Percentiles rank a stretch among this genome's conserved stretches.
Conservation (phyloP, 2,888 invertebrate genomes). For the Sphaeridia pumilis region DNA sequence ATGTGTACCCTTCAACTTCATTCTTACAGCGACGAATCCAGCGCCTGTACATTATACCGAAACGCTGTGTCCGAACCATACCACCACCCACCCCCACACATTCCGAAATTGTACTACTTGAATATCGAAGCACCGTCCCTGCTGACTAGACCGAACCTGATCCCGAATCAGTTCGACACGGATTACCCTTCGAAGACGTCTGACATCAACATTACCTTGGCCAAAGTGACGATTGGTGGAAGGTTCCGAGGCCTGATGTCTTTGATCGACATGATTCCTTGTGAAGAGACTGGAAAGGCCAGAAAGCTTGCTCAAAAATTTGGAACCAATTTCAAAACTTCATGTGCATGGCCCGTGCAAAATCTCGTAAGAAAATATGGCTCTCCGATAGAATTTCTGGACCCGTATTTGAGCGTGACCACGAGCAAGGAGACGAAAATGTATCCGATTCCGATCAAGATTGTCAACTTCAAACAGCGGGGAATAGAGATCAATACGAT, state of each 20-base stretch:
- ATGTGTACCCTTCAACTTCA: constrained; percentile 52
- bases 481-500: constrained; percentile 42
- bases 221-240: constrained; percentile 42
- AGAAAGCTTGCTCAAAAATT: constrained; percentile 28
- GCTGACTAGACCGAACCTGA: constrained; percentile 40
- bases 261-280: constrained; percentile 28
- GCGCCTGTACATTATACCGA: constrained; percentile 24
- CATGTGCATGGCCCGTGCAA: constrained; percentile 23
- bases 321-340: constrained; percentile 23
- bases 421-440: constrained; percentile 41
- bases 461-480: constrained; percentile 43
- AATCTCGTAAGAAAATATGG: constrained; percentile 23
- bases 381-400: constrained; percentile 44
- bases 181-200: constrained; percentile 13
- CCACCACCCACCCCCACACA: constrained; percentile 24
- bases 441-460: constrained; percentile 48
- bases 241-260: constrained; percentile 40
- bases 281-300: constrained; percentile 22
- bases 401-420: constrained; percentile 46
- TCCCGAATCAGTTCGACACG: constrained; percentile 37
- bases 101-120: constrained; percentile 43
- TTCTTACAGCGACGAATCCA: constrained; percentile 40
- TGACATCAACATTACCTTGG: constrained; percentile 41
- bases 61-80: constrained; percentile 18
- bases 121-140: constrained; percentile 43